phyloP scores from a whole-genome alignment of 2,113 vertebrate genomes.

The Alethe diademata region DNA sequence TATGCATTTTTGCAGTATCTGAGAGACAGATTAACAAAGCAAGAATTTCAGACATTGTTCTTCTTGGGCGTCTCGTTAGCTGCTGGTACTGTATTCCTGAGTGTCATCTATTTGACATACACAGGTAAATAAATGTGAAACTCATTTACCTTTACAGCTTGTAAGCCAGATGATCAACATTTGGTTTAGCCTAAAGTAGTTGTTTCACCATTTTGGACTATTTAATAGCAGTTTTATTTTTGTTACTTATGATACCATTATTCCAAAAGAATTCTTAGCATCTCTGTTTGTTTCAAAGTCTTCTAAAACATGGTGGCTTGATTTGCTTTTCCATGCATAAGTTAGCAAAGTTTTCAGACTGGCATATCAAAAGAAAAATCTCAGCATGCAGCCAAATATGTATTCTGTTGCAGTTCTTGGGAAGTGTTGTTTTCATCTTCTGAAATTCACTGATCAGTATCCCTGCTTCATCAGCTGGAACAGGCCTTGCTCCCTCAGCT shows the following conservation, averaged over 20 bases:
- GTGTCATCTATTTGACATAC: conserved; percentile 95
- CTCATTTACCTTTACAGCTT: not conserved
- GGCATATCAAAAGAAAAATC: not conserved
- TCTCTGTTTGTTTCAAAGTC: not conserved
- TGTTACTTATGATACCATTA: not conserved
- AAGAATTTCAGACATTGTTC: conserved; percentile 95
- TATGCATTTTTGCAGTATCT: conserved; percentile 95
- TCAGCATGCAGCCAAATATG: not conserved
- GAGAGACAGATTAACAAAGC: conserved; percentile 90
- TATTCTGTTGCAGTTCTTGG: not conserved
- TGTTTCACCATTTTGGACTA: not conserved
- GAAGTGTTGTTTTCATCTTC: not conserved
- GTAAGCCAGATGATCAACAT: not conserved
- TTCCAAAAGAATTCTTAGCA: not conserved
- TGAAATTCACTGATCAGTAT: not conserved
- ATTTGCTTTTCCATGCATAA: not conserved
- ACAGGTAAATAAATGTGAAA: conserved; percentile 79
- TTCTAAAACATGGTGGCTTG: not conserved
- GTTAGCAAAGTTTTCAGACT: not conserved
- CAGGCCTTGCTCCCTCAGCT: not conserved
- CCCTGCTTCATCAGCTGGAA: not conserved
- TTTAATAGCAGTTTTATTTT: not conserved
- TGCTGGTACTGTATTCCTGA: conserved; percentile 89
- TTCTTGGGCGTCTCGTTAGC: conserved; percentile 90
- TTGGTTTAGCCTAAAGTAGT: not conserved